Evolutionary conservation across 1,140 invertebrate genomes (phyloP), one percentile per base, ranked within the genome.

Genomic region (Drosophila albomicans): DNA sequence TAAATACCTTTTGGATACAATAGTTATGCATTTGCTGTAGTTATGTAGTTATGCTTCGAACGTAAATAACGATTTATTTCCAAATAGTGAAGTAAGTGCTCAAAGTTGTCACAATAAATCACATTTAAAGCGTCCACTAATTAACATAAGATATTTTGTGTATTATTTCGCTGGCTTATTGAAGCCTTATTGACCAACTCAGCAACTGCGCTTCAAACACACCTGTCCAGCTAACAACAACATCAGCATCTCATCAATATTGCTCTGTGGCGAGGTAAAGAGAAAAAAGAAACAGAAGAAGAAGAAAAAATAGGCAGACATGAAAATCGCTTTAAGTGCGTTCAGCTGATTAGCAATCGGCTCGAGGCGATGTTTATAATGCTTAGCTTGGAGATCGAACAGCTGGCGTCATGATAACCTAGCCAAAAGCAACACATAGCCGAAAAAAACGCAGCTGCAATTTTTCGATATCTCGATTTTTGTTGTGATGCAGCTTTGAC

Each of bases 261-360:
- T 77, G 69, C 66, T 57, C 16, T 45, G 41, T 54, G 45, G 10
- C n/a, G 5, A 30, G 11, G 16, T 25, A 35, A 46, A 48, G 43
- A 13, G n/a, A 61, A 45, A 45, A 45, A 35, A 3, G 32, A 25
- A 28, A 20, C 10, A 49, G 20, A 49, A 49, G 8, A 49, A 13
- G 13, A 3, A n/a, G n/a, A 15, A 52, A 13, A 43, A 38, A 46
- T n/a, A 35, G 35, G 35, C 35, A 66, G 15, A 65, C 61, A 76
- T 64, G 65, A 59, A 86, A 81, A 81, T 81, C 82, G 70, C 78
- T 85, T 81, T 85, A 81, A 85, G 81, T 85, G 78, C 81, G 81
- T 81, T 70, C 78, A 85, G 61, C 51, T 79, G 68, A 74, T 72
- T 79, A 82, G 45, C 45, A 20, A 68, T 56, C 49, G 38, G 38